Evolutionary conservation across 2,113 vertebrate species (phyloP), one percentile per base, ranked within the genome.

Genomic region (Zosterops pallidus): DNA sequence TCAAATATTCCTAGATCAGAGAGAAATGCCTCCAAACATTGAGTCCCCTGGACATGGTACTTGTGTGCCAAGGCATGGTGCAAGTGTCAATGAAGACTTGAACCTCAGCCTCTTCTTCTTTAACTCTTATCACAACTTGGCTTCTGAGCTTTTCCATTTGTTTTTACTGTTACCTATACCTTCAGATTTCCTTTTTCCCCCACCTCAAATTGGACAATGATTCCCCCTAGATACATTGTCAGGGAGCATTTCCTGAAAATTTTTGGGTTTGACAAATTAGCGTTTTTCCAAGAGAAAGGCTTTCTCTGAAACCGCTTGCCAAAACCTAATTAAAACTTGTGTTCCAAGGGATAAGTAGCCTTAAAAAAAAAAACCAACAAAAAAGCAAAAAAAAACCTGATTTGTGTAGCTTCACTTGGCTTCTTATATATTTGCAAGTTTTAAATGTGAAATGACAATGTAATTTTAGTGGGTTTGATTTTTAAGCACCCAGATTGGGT

Each of bases 261-360:
- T 75, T 89, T 71, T 71, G 33, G 13, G 10, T 63, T 81, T 89
- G 69, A 68, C 64, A 92, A 94, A 84, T 78, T 64, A 92, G 5
- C 0, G 0, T 92, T 95, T 95, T 86, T 95, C 83, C 28, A 44
- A 65, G 42, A 94, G 68, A 89, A 92, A 86, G 12, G 1, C 25
- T 92, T 94, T 84, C 28, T 83, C 76, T 71, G 44, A 86, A 83
- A 68, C 13, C 49, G 31, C 67, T 71, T 91, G 90, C 72, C 80
- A 88, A 86, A 83, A 92, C 49, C 44, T 86, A 91, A 92, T 90
- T 94, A 94, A 96, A 95, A 92, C 79, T 95, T 90, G 33, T 44
- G 44, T 83, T 95, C 41, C 41, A 60, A 78, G 49, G 71, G 64
- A 88, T 77, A 86, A 85, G 78, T 77, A 90, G 55, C 82, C 69